Conservation (phyloP, 37 sponge, comb jelly and placozoan species). For the Spongilla lacustris region DNA sequence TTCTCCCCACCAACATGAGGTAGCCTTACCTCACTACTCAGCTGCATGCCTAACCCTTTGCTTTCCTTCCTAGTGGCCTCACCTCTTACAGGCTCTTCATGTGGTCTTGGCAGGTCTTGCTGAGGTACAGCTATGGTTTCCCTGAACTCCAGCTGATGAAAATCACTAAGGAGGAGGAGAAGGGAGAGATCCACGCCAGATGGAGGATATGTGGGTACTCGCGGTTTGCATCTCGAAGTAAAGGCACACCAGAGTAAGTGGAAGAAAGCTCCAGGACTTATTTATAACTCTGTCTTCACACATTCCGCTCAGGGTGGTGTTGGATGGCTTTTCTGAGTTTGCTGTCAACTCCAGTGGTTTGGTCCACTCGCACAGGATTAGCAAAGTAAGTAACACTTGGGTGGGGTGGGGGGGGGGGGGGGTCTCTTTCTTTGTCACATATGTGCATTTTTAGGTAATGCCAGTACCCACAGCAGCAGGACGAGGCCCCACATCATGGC, state of each 20-base stretch:
- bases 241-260: slow-evolving; percentile 23
- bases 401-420: too few species aligned
- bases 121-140: background rate
- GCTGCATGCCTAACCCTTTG: background rate
- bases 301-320: slow-evolving; percentile 34
- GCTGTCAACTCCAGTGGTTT: slow-evolving; percentile 57
- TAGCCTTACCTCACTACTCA: background rate
- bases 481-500: slow-evolving; percentile 12
- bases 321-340: slow-evolving; percentile 75
- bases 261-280: background rate
- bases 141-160: slow-evolving; percentile 48
- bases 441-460: background rate
- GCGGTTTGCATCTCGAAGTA: background rate
- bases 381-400: slow-evolving; percentile 29
- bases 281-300: too few species aligned
- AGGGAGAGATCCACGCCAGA: slow-evolving; percentile 56
- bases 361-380: slow-evolving; percentile 52
- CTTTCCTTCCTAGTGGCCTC: slow-evolving; percentile 8
- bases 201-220: slow-evolving; percentile 65
- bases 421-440: background rate
- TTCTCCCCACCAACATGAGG: background rate
- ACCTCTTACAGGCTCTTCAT: slow-evolving; percentile 32
- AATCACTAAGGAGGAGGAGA: slow-evolving; percentile 71
- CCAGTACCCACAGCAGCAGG: background rate
- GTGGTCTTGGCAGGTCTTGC: background rate